phyloP scores from a whole-genome alignment of 2,888 invertebrate species.

The Arge pagana region DNA sequence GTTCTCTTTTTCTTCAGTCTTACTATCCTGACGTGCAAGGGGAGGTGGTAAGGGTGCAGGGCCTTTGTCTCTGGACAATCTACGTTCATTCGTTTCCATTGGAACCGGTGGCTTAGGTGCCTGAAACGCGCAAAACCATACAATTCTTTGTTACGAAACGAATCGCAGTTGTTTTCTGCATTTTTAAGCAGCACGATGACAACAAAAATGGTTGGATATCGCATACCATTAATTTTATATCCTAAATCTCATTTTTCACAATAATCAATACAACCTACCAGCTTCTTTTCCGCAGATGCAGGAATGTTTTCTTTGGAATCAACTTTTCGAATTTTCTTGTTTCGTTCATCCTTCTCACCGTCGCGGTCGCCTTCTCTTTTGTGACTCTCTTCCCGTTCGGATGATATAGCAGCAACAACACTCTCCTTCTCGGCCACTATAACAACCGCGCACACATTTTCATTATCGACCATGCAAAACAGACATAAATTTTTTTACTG shows the following conservation, averaged over 20 bases:
- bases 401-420: conserved; percentile 48
- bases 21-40: conserved; percentile 42
- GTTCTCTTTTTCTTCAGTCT: conserved; percentile 44
- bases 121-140: no score
- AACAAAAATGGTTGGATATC: no score
- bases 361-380: conserved; percentile 56
- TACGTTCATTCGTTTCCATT: conserved; percentile 60
- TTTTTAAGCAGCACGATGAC: no score
- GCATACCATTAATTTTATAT: no score
- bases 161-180: no score
- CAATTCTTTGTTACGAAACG: no score
- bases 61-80: conserved; percentile 72
- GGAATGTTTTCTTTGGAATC: conserved; percentile 56
- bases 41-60: conserved; percentile 73
- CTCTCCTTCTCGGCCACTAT: conserved; percentile 58
- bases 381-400: conserved; percentile 53
- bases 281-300: conserved; percentile 51
- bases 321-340: conserved; percentile 55
- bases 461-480: neutral
- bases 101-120: conserved; percentile 67
- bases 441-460: conserved; percentile 21
- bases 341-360: conserved; percentile 54
- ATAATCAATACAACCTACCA: conserved; percentile 38
- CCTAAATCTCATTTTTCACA: neutral
- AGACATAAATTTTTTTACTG: conserved; percentile 10